Conservation (phyloP, 2,888 invertebrate species). For the Ophion slaviceki region DNA sequence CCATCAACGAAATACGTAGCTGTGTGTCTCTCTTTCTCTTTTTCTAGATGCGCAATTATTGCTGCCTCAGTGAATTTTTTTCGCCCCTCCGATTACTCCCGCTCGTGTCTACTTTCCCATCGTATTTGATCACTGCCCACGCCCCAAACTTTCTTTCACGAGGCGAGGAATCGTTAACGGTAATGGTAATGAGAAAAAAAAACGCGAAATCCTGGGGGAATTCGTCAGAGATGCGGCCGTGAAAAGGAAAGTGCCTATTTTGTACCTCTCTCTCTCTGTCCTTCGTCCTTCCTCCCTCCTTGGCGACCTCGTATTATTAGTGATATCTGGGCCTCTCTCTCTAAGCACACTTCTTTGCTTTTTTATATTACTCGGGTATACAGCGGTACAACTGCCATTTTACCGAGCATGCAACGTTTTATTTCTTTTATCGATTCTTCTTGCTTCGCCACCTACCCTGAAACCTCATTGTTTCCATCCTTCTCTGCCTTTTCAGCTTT, state of each 20-base stretch:
- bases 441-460: slow-evolving; percentile 12
- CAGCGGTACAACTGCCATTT: slow-evolving; percentile 20
- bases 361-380: slow-evolving; percentile 10
- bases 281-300: neutral
- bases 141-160: slow-evolving; percentile 30
- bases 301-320: neutral
- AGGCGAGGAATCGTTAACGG: slow-evolving; percentile 43
- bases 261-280: slow-evolving; percentile 21
- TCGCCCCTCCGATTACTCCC: slow-evolving; percentile 41
- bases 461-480: slow-evolving; percentile 8
- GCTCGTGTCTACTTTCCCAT: slow-evolving; percentile 30
- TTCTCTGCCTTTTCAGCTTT: slow-evolving; percentile 17
- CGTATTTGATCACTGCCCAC: slow-evolving; percentile 18
- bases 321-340: neutral
- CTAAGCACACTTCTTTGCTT: slow-evolving; percentile 2
- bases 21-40: slow-evolving; percentile 19
- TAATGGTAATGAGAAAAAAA: slow-evolving; percentile 29
- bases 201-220: neutral
- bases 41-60: slow-evolving; percentile 52
- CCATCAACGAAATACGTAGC: slow-evolving; percentile 16
- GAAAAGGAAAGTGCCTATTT: slow-evolving; percentile 34
- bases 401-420: slow-evolving; percentile 18
- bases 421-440: slow-evolving; percentile 42
- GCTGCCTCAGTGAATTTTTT: slow-evolving; percentile 41
- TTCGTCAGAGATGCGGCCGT: slow-evolving; percentile 1